Percentiles rank a stretch among this genome's conserved stretches.
These are phyloP conservation scores for rat (Rattus norvegicus) DNA, from an alignment of 2,113 vertebrate species.

Conservation along the genomic window DNA sequence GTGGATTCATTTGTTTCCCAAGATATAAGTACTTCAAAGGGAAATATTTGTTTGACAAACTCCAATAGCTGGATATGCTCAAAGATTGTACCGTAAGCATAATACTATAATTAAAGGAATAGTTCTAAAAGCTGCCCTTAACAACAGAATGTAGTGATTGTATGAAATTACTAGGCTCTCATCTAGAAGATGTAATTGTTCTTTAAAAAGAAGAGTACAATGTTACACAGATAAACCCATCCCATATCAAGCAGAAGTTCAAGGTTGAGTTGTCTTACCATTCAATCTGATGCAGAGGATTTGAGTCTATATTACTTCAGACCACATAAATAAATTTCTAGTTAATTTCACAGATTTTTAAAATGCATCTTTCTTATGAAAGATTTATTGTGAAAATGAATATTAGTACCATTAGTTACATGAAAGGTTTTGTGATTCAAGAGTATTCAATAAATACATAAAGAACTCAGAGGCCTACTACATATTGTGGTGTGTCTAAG, in stretches of 20 bases:
- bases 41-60: slow-evolving; percentile 30
- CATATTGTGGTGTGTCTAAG: background rate
- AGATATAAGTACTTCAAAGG: background rate
- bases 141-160: background rate
- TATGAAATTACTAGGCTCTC: background rate
- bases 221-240: background rate
- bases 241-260: background rate
- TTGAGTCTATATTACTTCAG: background rate
- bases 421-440: slow-evolving; percentile 6
- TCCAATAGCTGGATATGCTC: background rate
- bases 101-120: slow-evolving; percentile 6
- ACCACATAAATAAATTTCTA: background rate
- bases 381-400: background rate
- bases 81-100: slow-evolving; percentile 10
- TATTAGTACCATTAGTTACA: background rate
- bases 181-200: background rate
- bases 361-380: background rate
- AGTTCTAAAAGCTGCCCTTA: background rate
- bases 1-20: background rate
- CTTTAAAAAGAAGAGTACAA: background rate
- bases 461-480: background rate
- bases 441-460: background rate
- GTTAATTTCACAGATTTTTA: background rate
- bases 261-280: background rate
- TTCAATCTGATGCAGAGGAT: background rate